Evolutionary conservation across 2,888 invertebrate species (phyloP), one percentile per base, ranked within the genome.

Genomic region (Bimastos eiseni): DNA sequence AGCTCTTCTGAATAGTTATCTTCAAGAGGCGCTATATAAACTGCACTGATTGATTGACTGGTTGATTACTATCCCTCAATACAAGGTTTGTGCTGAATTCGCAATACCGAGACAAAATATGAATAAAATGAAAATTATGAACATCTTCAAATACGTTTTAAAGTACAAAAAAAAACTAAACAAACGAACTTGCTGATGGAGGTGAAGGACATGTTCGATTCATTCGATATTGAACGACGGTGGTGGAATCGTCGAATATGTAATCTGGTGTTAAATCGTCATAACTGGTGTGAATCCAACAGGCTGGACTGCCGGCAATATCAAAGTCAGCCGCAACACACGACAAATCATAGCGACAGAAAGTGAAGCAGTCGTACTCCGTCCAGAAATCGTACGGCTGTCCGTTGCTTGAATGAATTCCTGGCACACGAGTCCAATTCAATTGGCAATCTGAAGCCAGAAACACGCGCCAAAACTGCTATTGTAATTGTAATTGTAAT

Each of bases 351-450:
- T 36, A 86, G 37, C 86, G 86, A 86, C 86, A 86, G 37, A 36
- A 86, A 15, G 86, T 86, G 86, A 86, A 86, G 34, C 86, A 86
- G 36, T 86, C 86, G 86, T 86, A 86, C 8, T 86, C 86, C 36
- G 86, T 86, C 86, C 86, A 86, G 37, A 36, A 86, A 36, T 33
- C 24, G 36, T 86, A 21, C n/a, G 36, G 36, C 19, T 13, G 36
- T 86, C 21, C 86, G 37, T 86, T 36, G 13, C 30, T 86, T 8
- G 86, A 86, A 36, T 86, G 86, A 21, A 36, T 6, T 37, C 86
- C 86, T 86, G 86, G 36, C 13, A 34, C 21, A 21, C 86, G 86
- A 13, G 34, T 86, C 86, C 86, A 86, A 24, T 0, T 86, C 36
- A 86, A 24, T 36, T 86, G 86, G 24, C 86, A 86, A 37, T 86